A percentile compares a stretch with the other conserved stretches of the same genome.
Conservation (phyloP, 2,797 vertebrate species). For the Lepus townsendii region DNA sequence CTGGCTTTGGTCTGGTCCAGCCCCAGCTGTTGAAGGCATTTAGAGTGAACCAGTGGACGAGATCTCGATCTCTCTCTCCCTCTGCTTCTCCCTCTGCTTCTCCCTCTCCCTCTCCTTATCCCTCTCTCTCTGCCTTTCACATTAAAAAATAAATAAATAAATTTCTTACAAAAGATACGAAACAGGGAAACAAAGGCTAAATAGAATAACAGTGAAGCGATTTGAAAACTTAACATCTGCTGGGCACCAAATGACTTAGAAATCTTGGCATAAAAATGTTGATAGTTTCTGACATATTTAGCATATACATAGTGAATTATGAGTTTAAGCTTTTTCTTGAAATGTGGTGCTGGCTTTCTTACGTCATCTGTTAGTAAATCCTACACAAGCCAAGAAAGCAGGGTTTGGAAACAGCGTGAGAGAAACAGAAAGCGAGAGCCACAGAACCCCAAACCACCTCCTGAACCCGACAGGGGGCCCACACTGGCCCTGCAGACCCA, state of each 20-base stretch:
- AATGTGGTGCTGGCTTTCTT: constrained; percentile 38
- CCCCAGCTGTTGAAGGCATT: too few relatives aligned
- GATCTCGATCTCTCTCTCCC: constrained; percentile 5
- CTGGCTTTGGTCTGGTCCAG: too few relatives aligned
- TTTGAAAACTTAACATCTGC: neutral
- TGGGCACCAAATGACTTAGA: neutral
- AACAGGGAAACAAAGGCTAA: neutral
- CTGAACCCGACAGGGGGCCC: neutral
- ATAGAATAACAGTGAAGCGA: neutral
- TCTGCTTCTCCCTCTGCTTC: neutral
- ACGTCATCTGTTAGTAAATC: constrained; percentile 28
- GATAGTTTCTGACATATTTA: constrained; percentile 16
- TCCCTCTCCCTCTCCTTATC: constrained; percentile 35
- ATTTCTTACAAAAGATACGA: neutral
- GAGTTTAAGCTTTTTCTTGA: constrained; percentile 47
- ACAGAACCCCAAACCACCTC: neutral
- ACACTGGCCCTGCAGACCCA: neutral
- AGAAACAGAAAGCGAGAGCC: too few relatives aligned
- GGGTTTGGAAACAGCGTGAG: neutral
- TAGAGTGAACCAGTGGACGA: neutral
- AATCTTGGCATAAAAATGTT: neutral
- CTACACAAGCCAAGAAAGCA: neutral
- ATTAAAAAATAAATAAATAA: too few relatives aligned
- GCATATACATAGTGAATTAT: neutral
- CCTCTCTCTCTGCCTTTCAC: neutral